Evolutionary conservation across 2,888 invertebrate genomes (phyloP).

Genomic region (Lacanobia oleracea): DNA sequence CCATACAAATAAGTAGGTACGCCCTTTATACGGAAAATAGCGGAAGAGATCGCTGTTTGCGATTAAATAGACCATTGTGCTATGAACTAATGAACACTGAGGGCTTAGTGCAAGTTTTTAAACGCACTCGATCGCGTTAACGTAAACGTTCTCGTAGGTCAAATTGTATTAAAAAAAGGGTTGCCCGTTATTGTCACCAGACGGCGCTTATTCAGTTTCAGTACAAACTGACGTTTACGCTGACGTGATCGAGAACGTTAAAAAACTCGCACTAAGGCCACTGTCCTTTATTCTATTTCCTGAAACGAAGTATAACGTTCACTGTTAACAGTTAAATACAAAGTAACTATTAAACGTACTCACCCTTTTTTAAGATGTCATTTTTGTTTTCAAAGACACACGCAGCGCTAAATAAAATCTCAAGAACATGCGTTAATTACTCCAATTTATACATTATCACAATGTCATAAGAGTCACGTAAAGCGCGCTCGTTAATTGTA

Average conservation of each 20-base stretch:
- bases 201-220: no score
- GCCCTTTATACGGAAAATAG: not conserved
- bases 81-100: slow-evolving; percentile 14
- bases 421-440: not conserved
- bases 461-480: not conserved
- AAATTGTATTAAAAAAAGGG: no score
- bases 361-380: no score
- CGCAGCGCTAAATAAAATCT: not conserved
- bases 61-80: slow-evolving; percentile 25
- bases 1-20: slow-evolving; percentile 3
- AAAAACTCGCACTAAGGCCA: no score
- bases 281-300: slow-evolving; percentile 44
- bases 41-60: slow-evolving; percentile 7
- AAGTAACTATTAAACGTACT: not conserved
- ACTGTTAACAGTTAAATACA: not conserved
- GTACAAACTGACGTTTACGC: no score
- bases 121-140: no score
- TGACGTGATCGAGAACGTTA: no score
- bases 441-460: not conserved
- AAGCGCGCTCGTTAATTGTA: not conserved
- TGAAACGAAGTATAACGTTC: not conserved
- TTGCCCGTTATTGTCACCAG: no score
- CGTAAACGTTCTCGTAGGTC: no score
- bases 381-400: not conserved
- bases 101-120: no score